Conservation (phyloP, 2,797 vertebrate genomes). For the Bradypodion pumilum region DNA sequence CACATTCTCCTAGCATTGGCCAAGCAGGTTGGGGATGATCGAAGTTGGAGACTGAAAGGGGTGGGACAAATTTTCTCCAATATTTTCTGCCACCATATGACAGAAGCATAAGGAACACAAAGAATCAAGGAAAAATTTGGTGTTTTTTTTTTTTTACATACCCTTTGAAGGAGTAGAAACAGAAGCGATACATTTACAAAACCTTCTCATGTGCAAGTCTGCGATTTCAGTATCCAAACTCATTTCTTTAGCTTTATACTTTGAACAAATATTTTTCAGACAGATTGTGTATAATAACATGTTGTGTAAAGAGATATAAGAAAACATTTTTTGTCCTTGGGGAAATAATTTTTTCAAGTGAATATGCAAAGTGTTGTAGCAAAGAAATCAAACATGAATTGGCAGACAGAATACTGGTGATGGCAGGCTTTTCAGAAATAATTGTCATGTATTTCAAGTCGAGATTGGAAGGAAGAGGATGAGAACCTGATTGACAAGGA, state of each 20-base stretch:
- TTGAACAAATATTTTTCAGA: constrained; percentile 12
- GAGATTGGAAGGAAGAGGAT: background rate
- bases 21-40: background rate
- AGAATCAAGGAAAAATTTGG: background rate
- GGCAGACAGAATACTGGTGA: background rate
- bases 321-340: constrained; percentile 1
- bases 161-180: background rate
- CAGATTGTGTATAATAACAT: background rate
- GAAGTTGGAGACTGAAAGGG: background rate
- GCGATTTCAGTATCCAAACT: background rate
- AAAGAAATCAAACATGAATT: background rate
- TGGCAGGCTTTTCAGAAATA: background rate
- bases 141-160: background rate
- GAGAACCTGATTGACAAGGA: constrained; percentile 4
- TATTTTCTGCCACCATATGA: background rate
- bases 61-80: background rate
- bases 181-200: background rate
- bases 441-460: background rate
- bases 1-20: background rate
- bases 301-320: background rate
- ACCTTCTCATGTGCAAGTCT: background rate
- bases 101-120: background rate
- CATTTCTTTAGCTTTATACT: background rate
- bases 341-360: constrained; percentile 3
- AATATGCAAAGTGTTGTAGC: background rate